Percentiles rank a stretch among this genome's conserved stretches.
Conservation (phyloP, 2,113 vertebrate species). For the Amazona guildingii region DNA sequence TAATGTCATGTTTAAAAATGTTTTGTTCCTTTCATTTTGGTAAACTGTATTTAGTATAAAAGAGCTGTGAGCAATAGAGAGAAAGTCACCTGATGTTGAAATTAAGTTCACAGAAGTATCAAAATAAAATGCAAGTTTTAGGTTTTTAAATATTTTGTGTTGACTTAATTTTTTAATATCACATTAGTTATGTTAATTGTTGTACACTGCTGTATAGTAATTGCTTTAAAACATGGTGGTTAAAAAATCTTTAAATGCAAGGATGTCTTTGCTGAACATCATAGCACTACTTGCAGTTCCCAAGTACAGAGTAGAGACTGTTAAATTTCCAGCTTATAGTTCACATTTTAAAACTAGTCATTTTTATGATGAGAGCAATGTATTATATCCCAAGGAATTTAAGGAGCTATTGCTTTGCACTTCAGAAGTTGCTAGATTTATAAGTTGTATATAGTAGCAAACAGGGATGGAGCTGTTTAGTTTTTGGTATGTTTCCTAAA, state of each 20-base stretch:
- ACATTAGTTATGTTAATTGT: neutral
- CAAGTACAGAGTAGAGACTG: neutral
- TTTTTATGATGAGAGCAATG: neutral
- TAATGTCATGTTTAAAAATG: neutral
- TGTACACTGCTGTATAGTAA: neutral
- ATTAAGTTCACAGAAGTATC: neutral
- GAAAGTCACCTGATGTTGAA: neutral
- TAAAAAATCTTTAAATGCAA: neutral
- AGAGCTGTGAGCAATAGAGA: neutral
- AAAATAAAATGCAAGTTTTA: neutral
- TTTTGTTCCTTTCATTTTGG: neutral
- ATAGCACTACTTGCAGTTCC: neutral
- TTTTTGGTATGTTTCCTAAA: neutral
- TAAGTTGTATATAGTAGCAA: neutral
- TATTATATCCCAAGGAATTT: neutral
- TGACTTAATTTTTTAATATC: neutral
- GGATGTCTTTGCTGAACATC: neutral
- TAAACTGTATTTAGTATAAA: neutral
- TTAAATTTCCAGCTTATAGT: neutral
- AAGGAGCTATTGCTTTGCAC: neutral
- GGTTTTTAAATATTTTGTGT: neutral
- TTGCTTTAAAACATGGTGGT: neutral
- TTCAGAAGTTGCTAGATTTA: neutral
- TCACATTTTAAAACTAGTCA: neutral
- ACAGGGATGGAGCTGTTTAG: neutral